phyloP scores from a whole-genome alignment of 1,140 invertebrate genomes.

The Lanistes nyassanus region DNA sequence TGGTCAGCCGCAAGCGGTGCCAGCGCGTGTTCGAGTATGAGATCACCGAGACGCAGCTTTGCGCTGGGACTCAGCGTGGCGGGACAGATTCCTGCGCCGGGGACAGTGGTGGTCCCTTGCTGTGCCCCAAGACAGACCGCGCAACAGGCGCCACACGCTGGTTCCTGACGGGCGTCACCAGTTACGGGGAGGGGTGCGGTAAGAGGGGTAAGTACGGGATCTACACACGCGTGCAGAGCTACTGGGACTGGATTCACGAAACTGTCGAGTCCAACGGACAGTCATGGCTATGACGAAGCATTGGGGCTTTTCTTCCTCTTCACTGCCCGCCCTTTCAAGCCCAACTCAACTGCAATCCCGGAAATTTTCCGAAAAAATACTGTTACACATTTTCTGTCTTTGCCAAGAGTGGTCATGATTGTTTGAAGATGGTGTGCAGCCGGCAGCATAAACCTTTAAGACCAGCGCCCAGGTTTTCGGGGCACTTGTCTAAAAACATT shows the following conservation, averaged over 20 bases:
- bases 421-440: too few relatives aligned
- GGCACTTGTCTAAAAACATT: too few relatives aligned
- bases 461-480: too few relatives aligned
- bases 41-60: constrained; percentile 76
- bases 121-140: constrained; percentile 70
- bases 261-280: constrained; percentile 47
- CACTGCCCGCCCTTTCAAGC: too few relatives aligned
- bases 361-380: too few relatives aligned
- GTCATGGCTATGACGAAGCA: neutral
- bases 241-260: constrained; percentile 84
- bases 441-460: too few relatives aligned
- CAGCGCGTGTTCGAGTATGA: constrained; percentile 72
- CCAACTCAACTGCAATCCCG: too few relatives aligned
- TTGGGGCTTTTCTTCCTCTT: too few relatives aligned
- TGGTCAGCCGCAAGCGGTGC: constrained; percentile 81
- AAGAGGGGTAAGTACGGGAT: constrained; percentile 91
- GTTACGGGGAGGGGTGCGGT: constrained; percentile 94
- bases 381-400: too few relatives aligned
- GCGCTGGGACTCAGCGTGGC: constrained; percentile 71
- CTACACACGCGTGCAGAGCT: constrained; percentile 88
- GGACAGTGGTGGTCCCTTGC: constrained; percentile 78
- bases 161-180: constrained; percentile 90
- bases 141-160: constrained; percentile 66
- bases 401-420: too few relatives aligned
- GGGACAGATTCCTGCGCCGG: constrained; percentile 73